These are phyloP conservation scores for Bombylius discolor DNA, from an alignment of 2,888 invertebrate species.

Conservation along the genomic window DNA sequence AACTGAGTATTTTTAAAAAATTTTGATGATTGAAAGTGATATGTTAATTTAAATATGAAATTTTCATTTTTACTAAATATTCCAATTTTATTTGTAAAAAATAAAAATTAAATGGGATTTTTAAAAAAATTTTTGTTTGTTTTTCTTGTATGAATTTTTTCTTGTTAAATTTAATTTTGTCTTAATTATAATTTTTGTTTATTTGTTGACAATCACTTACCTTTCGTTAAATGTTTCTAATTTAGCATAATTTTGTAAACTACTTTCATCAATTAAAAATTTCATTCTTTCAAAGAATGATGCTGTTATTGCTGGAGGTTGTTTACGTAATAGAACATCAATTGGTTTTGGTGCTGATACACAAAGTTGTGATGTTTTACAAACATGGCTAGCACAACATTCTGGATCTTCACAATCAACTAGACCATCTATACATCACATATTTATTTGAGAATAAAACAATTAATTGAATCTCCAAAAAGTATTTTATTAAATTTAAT, in stretches of 20 bases:
- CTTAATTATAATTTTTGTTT: constrained; percentile 1
- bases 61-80: too few relatives aligned
- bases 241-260: constrained; percentile 93
- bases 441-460: neutral
- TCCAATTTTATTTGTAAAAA: neutral
- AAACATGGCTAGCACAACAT: constrained; percentile 76
- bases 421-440: constrained; percentile 63
- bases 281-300: constrained; percentile 98
- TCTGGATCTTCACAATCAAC: constrained; percentile 97
- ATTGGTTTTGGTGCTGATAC: constrained; percentile 91
- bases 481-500: neutral
- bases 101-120: neutral
- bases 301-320: constrained; percentile 91
- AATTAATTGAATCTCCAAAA: neutral
- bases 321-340: constrained; percentile 87
- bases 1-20: too few relatives aligned
- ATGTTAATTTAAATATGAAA: too few relatives aligned
- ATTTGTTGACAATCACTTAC: constrained; percentile 43
- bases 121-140: neutral
- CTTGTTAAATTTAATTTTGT: constrained; percentile 6
- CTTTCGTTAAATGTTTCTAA: constrained; percentile 95
- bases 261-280: constrained; percentile 95
- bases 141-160: neutral
- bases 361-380: constrained; percentile 79
- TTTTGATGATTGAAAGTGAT: too few relatives aligned